Percentiles rank a stretch among this genome's conserved stretches.
Conservation (phyloP, 2,113 vertebrate species). For the Acrocephalus kingi region DNA sequence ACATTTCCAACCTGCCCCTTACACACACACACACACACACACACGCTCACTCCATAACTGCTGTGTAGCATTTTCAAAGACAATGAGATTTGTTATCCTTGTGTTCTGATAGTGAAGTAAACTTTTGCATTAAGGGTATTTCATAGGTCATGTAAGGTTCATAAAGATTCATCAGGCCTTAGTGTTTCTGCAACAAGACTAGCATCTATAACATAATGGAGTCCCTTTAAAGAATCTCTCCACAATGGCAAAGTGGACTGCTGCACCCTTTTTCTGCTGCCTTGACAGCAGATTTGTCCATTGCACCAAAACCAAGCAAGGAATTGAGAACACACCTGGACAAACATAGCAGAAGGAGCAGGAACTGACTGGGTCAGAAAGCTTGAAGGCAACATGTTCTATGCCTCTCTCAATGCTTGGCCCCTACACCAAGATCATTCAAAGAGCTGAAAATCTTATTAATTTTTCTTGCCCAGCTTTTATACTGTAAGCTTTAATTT, state of each 20-base stretch:
- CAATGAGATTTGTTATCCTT: not conserved
- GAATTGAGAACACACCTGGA: slow-evolving; percentile 28
- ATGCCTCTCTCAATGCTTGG: not conserved
- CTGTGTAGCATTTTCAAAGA: not conserved
- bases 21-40: not conserved
- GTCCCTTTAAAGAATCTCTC: not conserved
- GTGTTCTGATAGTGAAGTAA: not conserved
- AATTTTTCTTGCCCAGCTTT: not conserved
- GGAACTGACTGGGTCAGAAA: slow-evolving; percentile 26
- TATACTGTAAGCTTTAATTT: not conserved
- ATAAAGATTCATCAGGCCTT: not conserved
- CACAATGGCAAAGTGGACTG: not conserved
- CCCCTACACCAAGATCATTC: not conserved
- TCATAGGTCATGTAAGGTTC: not conserved
- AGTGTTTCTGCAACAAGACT: not conserved
- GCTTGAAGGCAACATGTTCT: not conserved
- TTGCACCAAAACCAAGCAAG: not conserved
- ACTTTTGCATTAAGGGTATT: not conserved
- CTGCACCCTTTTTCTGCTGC: not conserved
- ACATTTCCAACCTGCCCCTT: not conserved
- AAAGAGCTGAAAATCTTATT: not conserved
- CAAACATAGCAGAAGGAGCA: slow-evolving; percentile 45
- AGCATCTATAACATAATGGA: not conserved
- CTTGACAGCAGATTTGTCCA: not conserved
- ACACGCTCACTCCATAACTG: not conserved